Evolutionary conservation across 2,113 vertebrate genomes (phyloP).

Genomic region (Callopanchax toddi): DNA sequence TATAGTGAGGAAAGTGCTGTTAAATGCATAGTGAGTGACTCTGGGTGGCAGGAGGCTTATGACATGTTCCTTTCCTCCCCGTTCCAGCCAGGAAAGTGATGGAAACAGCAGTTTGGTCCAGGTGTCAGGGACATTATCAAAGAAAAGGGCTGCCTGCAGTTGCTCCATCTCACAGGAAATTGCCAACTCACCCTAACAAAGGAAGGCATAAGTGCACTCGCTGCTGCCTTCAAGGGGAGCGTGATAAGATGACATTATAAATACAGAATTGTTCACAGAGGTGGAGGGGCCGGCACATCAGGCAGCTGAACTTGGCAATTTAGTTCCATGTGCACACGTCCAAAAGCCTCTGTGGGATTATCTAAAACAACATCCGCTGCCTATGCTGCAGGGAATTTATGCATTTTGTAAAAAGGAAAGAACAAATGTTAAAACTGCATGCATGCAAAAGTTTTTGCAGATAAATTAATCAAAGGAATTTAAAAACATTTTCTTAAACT

Average conservation of each 20-base stretch:
- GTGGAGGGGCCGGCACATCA: constrained; percentile 79
- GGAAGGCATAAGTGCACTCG: constrained; percentile 95
- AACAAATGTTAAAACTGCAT: constrained; percentile 4
- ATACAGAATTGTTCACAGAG: constrained; percentile 79
- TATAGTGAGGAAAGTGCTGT: constrained; percentile 68
- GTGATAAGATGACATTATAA: constrained; percentile 97
- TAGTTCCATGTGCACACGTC: constrained; percentile 49
- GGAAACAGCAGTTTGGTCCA: constrained; percentile 89
- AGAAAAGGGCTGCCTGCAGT: constrained; percentile 93
- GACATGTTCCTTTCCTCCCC: constrained; percentile 79
- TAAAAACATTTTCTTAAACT: no score
- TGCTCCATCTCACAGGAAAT: constrained; percentile 93
- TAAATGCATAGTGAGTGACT: constrained; percentile 69
- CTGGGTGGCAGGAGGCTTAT: constrained; percentile 68
- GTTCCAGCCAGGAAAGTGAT: constrained; percentile 83
- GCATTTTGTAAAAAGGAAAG: constrained; percentile 14
- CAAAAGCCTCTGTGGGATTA: constrained; percentile 35
- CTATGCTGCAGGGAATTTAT: constrained; percentile 13
- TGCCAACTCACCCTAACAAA: constrained; percentile 99
- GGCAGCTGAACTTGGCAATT: constrained; percentile 64
- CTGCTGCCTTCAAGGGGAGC: constrained; percentile 88
- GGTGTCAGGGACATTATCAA: constrained; percentile 93
- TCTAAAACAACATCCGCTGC: constrained; percentile 46
- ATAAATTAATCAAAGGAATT: no score
- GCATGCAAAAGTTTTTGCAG: constrained; percentile 15